Evolutionary conservation across 2,888 invertebrate species (phyloP).

Genomic region (Apeira syringaria): DNA sequence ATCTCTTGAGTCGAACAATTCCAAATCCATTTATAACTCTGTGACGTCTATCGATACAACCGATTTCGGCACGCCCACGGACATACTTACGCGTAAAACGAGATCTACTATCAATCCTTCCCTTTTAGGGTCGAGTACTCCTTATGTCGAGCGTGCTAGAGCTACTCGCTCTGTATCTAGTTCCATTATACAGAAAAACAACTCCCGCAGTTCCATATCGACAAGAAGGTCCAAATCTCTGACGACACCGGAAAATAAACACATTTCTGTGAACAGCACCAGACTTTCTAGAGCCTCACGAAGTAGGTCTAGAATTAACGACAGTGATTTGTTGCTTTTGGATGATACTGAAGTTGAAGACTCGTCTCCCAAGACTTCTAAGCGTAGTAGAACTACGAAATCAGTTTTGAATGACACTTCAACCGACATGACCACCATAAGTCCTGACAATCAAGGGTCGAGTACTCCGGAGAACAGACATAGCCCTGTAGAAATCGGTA

Average conservation of each 20-base stretch:
- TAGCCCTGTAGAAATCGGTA: slow-evolving; percentile 54
- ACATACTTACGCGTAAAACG: slow-evolving; percentile 34
- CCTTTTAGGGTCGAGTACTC: slow-evolving; percentile 55
- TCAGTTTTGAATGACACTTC: slow-evolving; percentile 13
- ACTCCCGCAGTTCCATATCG: slow-evolving; percentile 25
- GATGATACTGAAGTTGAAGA: slow-evolving; percentile 43
- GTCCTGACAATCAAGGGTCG: slow-evolving; percentile 35
- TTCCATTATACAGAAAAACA: slow-evolving; percentile 20
- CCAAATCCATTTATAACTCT: slow-evolving; percentile 53
- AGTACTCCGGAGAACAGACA: slow-evolving; percentile 56
- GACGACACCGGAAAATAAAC: slow-evolving; percentile 49
- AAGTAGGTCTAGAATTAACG: slow-evolving; percentile 54
- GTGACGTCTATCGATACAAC: slow-evolving; percentile 40
- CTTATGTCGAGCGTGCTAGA: slow-evolving; percentile 38
- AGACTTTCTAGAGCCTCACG: slow-evolving; percentile 47
- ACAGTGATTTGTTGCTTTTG: slow-evolving; percentile 48
- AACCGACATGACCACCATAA: slow-evolving; percentile 1
- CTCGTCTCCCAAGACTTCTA: slow-evolving; percentile 46
- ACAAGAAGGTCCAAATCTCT: slow-evolving; percentile 44
- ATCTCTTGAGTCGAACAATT: slow-evolving; percentile 49
- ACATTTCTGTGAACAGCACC: slow-evolving; percentile 47
- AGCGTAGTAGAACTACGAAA: slow-evolving; percentile 32
- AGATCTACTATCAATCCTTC: slow-evolving; percentile 43
- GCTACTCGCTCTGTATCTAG: slow-evolving; percentile 22
- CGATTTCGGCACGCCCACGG: slow-evolving; percentile 47